These are phyloP conservation scores for Oryzias curvinotus DNA, from an alignment of 2,113 vertebrate species.

Conservation along the genomic window DNA sequence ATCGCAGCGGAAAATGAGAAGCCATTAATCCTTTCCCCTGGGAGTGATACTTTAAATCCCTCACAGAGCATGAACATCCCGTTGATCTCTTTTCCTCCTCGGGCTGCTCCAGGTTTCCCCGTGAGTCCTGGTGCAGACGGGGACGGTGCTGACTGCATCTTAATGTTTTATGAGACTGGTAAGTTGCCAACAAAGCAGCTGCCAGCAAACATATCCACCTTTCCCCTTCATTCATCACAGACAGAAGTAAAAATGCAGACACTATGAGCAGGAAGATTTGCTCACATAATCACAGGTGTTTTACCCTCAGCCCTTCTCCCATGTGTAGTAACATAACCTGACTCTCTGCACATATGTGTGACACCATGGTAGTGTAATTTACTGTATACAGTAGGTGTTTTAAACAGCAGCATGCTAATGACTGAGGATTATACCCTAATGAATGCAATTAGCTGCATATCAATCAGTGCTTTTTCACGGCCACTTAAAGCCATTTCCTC, in stretches of 20 bases:
- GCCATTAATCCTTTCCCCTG: conserved; percentile 31
- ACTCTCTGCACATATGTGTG: not conserved
- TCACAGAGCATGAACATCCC: conserved; percentile 38
- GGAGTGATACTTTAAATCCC: conserved; percentile 48
- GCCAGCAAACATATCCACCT: conserved; percentile 9
- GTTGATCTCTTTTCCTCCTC: conserved; percentile 28
- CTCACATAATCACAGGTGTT: not conserved
- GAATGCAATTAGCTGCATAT: conserved; percentile 25
- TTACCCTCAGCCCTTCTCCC: not conserved
- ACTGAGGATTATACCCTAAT: conserved; percentile 22
- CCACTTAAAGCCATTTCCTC: not conserved
- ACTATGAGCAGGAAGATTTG: not conserved
- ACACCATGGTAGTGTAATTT: conserved; percentile 1
- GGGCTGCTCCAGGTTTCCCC: conserved; percentile 13
- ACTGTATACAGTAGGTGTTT: conserved; percentile 1
- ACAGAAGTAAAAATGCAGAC: not conserved
- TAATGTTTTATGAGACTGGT: not conserved
- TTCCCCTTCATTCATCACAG: not conserved
- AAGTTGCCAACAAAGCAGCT: not conserved
- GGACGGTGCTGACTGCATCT: conserved; percentile 2
- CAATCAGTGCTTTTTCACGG: conserved; percentile 1
- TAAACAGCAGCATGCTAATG: not conserved
- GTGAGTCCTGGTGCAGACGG: conserved; percentile 9
- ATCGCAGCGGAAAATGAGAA: conserved; percentile 41
- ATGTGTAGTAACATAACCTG: not conserved